Evolutionary conservation across 2,888 invertebrate species (phyloP), one percentile per base, ranked within the genome.

Genomic region (Limnephilus auricula): DNA sequence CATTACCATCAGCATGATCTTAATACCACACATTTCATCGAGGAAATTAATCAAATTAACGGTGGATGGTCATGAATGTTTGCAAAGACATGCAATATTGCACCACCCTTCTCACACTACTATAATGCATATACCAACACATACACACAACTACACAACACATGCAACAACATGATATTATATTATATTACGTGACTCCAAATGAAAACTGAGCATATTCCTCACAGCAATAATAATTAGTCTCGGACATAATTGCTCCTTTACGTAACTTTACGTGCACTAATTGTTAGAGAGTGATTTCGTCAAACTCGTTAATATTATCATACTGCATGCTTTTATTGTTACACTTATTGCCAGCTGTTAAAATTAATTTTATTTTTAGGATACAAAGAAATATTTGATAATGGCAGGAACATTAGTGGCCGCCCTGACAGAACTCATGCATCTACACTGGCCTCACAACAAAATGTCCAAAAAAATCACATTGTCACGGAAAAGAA

Each of bases 321-420:
- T 65, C 4, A 65, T 65, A 65, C n/a, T 25, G 65, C 65, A n/a
- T 65, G 65, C 65, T 65, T 65, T 65, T 65, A 65, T n/a, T 65
- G 65, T 25, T 65, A 65, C 25, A n/a, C 18, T 25, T 65, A n/a
- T n/a, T 25, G 65, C 65, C n/a, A 65, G 65, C 65, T 65, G 65
- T 25, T 65, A 1, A 65, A 65, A 25, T 65, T 25, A 9, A 65
- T 65, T 65, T 65, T 65, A 65, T 65, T 87, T 87, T 31, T 34
- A 87, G 87, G 87, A 87, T 87, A 87, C 50, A 87, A 87, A 87
- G 87, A 87, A 87, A 87, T 50, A 87, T 32, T 65, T 87, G 87
- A 87, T 87, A 34, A 65, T 65, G 87, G 65, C 50, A 45, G 87
- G 30, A 87, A 87, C 15, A 31, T 87, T 34, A 65, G 6, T 87